Conservation (phyloP, 2,113 vertebrate species). For the Xenopus laevis region DNA sequence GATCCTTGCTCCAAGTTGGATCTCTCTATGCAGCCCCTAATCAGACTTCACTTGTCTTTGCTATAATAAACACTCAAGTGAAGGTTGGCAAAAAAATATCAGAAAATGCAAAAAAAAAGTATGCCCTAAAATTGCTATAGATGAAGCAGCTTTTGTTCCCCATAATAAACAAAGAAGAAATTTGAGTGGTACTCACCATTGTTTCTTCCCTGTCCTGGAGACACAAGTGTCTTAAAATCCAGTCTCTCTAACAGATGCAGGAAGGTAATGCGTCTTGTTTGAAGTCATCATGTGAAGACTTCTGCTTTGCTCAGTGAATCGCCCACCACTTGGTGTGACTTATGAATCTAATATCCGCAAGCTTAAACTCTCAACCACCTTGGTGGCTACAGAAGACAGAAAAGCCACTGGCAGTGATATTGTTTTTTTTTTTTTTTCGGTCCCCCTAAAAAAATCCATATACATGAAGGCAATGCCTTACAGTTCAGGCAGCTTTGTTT, state of each 20-base stretch:
- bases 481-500: constrained; percentile 63
- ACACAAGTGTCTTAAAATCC: constrained; percentile 98
- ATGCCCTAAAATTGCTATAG: too few relatives aligned
- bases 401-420: constrained; percentile 75
- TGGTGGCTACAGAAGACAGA: constrained; percentile 83
- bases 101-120: constrained; percentile 32
- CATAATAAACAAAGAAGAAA: too few relatives aligned
- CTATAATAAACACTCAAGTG: neutral
- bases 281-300: constrained; percentile 99
- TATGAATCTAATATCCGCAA: constrained; percentile 99
- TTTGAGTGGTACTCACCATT: constrained; percentile 96
- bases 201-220: constrained; percentile 91
- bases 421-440: neutral
- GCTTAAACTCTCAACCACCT: constrained; percentile 95
- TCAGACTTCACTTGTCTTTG: constrained; percentile 49
- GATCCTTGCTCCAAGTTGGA: constrained; percentile 62
- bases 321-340: constrained; percentile 99
- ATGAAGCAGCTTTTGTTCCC: too few relatives aligned
- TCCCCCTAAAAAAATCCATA: constrained; percentile 55
- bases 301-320: constrained; percentile 99
- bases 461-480: constrained; percentile 84
- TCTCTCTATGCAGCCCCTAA: constrained; percentile 55
- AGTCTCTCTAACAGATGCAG: constrained; percentile 99
- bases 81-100: neutral
- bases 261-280: constrained; percentile 99